phyloP scores from a whole-genome alignment of 2,797 vertebrate species.

The Ptychobarbus kaznakovi region DNA sequence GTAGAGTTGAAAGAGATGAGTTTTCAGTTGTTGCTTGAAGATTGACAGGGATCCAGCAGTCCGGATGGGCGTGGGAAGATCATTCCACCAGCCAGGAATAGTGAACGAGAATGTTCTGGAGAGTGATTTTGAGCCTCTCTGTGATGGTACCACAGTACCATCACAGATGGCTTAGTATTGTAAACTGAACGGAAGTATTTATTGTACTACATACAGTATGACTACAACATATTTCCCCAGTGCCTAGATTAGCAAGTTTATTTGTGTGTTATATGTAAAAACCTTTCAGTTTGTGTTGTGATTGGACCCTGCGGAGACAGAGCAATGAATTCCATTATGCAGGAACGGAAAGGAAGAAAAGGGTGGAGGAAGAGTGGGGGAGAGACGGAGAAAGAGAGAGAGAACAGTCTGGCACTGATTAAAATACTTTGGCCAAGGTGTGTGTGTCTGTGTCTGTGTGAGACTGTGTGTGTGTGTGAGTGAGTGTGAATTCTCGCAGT shows the following conservation, averaged over 20 bases:
- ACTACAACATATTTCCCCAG: background rate
- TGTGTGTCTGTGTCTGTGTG: conserved; percentile 56
- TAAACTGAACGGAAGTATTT: background rate
- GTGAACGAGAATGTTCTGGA: too few species aligned
- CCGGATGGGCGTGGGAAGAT: too few species aligned
- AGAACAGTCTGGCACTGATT: conserved; percentile 70
- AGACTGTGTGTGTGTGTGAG: conserved; percentile 46
- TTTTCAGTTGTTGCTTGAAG: too few species aligned
- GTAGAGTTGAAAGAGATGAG: too few species aligned
- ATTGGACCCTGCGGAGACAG: conserved; percentile 6
- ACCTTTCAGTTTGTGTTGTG: conserved; percentile 14
- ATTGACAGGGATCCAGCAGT: too few species aligned
- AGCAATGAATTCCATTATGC: conserved; percentile 17
- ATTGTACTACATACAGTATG: background rate
- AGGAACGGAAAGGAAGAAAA: background rate
- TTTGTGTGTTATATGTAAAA: conserved; percentile 20
- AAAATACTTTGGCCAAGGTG: conserved; percentile 63
- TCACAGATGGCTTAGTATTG: too few species aligned
- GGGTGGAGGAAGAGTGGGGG: conserved; percentile 29
- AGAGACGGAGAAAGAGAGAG: conserved; percentile 25
- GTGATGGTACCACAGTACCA: too few species aligned
- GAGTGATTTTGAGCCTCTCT: too few species aligned
- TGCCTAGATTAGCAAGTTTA: background rate
- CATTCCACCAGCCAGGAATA: too few species aligned
- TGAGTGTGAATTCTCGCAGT: background rate